Evolutionary conservation across 1,140 invertebrate genomes (phyloP), one percentile per base, ranked within the genome.

Genomic region (Orius insidiosus): DNA sequence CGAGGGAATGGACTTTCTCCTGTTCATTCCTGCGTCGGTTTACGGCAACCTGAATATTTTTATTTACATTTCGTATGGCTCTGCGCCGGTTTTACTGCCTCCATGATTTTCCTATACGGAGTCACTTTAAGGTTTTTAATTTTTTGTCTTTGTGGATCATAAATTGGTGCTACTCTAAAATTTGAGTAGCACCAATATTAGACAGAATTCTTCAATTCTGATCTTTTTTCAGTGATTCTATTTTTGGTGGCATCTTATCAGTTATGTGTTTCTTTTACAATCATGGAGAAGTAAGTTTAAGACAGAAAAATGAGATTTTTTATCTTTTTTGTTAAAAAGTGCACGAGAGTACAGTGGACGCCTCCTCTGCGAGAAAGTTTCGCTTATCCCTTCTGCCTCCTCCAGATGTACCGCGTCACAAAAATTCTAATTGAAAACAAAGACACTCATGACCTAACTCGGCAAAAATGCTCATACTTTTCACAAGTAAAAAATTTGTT

Each of bases 291-390:
- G 71, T 70, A 62, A 54, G 50, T 54, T 46, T n/a, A n/a, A 14
- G 8, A 18, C 10, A 14, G 18, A 16, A 36, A 14, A 38, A 3
- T 13, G 3, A 14, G 7, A 18, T 47, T 47, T 37, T 24, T n/a
- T 39, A 4, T 47, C 8, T 47, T 47, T 34, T 35, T 14, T 16
- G 33, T n/a, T n/a, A n/a, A n/a, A n/a, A 45, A 66, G 55, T 68
- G 71, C 38, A 87, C 83, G 0, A 59, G 85, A 32, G 78, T 87
- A 1, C 80, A 84, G 58, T 88, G 85, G 84, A 77, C 83, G 0
- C 82, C 84, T 1, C 83, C 85, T 6, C 63, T 87, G 43, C 61
- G 85, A 47, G 85, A 90, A 63, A 85, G 76, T 54, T 81, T 86
- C 60, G 81, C 76, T 1, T 83, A 78, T 58, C 85, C 85, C 1